Percentiles rank a stretch among this genome's conserved stretches.
Evolutionary conservation across 2,888 invertebrate species (phyloP).

Genomic region (Matsumyia berberina): DNA sequence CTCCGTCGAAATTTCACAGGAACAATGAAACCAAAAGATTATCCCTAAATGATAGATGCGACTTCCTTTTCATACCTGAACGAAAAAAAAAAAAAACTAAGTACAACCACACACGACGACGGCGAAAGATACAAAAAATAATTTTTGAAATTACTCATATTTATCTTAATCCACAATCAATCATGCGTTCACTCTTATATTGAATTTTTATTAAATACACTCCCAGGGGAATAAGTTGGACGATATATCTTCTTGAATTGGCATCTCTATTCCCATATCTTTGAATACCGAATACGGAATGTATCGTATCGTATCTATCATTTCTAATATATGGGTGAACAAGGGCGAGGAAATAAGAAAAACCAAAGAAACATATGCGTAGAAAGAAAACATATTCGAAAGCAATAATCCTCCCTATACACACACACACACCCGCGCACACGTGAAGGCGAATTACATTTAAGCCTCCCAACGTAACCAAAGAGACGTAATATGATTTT

Average conservation of each 20-base stretch:
- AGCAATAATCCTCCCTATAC: conserved; percentile 23
- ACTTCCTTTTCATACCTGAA: no score
- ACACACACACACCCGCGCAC: background rate
- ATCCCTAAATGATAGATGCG: no score
- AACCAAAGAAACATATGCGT: background rate
- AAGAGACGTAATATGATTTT: conserved; percentile 1
- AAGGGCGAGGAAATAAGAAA: background rate
- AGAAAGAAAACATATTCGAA: conserved; percentile 22
- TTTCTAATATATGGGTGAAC: conserved; percentile 19
- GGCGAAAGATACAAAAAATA: conserved; percentile 13
- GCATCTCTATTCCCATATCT: conserved; percentile 29
- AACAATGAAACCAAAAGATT: no score
- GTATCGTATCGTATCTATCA: conserved; percentile 41
- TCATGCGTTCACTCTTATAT: conserved; percentile 40
- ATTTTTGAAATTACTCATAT: conserved; percentile 41
- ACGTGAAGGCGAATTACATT: background rate
- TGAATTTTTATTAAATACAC: conserved; percentile 49
- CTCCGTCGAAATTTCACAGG: no score
- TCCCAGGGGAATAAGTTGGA: conserved; percentile 21
- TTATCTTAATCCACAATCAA: conserved; percentile 54
- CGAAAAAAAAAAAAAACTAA: no score
- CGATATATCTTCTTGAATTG: conserved; percentile 28
- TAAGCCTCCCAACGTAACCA: background rate
- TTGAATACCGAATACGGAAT: conserved; percentile 40
- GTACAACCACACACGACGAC: background rate